phyloP scores from a whole-genome alignment of 2,113 vertebrate species.

The Menidia beryllina region DNA sequence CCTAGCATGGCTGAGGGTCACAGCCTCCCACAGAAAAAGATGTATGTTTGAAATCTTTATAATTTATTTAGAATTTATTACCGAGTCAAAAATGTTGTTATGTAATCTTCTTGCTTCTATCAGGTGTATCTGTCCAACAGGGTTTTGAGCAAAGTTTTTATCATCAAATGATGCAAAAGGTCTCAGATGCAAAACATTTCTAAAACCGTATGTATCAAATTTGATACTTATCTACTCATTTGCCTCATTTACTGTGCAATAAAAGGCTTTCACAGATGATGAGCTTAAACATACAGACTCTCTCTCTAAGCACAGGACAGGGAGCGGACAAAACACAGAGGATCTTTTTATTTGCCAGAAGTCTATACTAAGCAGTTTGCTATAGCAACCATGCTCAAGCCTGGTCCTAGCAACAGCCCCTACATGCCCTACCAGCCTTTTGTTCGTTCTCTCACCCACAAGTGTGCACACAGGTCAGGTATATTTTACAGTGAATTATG shows the following conservation, averaged over 20 bases:
- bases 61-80: no score
- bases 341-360: constrained; percentile 44
- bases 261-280: constrained; percentile 40
- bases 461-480: background rate
- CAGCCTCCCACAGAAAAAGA: no score
- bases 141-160: no score
- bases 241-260: constrained; percentile 62
- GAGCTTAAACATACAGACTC: constrained; percentile 25
- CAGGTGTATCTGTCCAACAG: no score
- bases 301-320: constrained; percentile 16
- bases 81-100: no score
- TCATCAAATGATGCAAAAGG: no score
- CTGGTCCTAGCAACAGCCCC: constrained; percentile 1
- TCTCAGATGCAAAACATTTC: no score
- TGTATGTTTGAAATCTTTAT: no score
- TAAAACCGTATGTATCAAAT: no score
- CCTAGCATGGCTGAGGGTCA: constrained; percentile 40
- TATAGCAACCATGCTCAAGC: constrained; percentile 37
- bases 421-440: constrained; percentile 11
- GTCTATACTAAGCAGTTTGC: constrained; percentile 66
- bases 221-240: constrained; percentile 63
- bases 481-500: background rate
- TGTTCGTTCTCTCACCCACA: constrained; percentile 15
- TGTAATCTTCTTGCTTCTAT: no score
- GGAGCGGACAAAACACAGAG: constrained; percentile 48